Percentiles rank a stretch among this genome's conserved stretches.
phyloP scores from a whole-genome alignment of 2,888 invertebrate genomes.

The Tetragnatha montana region DNA sequence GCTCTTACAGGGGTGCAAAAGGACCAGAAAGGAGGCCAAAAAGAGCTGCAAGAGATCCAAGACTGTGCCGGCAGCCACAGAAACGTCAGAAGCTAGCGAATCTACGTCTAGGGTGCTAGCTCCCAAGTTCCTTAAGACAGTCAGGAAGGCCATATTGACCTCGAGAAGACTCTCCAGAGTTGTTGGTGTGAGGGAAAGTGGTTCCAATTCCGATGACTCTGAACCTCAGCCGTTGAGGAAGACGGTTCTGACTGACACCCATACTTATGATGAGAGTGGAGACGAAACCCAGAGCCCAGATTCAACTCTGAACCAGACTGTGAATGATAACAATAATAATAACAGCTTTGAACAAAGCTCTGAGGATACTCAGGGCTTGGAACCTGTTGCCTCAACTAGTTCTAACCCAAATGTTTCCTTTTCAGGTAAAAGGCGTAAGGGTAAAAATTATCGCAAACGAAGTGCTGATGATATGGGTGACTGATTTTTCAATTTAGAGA shows the following conservation, averaged over 20 bases:
- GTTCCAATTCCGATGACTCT: slow-evolving; percentile 63
- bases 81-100: background rate
- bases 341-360: slow-evolving; percentile 7
- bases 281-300: background rate
- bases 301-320: background rate
- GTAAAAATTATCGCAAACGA: slow-evolving; percentile 61
- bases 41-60: background rate
- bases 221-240: background rate
- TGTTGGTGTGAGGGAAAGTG: background rate
- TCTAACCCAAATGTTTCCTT: slow-evolving; percentile 52
- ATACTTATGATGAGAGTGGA: background rate
- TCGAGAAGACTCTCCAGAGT: slow-evolving; percentile 37
- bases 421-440: slow-evolving; percentile 7
- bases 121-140: slow-evolving; percentile 14
- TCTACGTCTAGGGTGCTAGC: background rate
- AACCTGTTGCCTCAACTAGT: slow-evolving; percentile 24
- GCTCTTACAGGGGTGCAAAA: slow-evolving; percentile 4
- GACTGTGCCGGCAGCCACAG: background rate
- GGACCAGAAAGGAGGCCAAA: background rate
- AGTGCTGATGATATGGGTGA: slow-evolving; percentile 62
- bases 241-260: background rate
- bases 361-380: slow-evolving; percentile 34
- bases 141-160: slow-evolving; percentile 37
- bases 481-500: background rate
- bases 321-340: background rate